Percentiles rank a stretch among this genome's conserved stretches.
These are phyloP conservation scores for Lasius platythorax DNA, from an alignment of 2,888 invertebrate species.

Conservation along the genomic window DNA sequence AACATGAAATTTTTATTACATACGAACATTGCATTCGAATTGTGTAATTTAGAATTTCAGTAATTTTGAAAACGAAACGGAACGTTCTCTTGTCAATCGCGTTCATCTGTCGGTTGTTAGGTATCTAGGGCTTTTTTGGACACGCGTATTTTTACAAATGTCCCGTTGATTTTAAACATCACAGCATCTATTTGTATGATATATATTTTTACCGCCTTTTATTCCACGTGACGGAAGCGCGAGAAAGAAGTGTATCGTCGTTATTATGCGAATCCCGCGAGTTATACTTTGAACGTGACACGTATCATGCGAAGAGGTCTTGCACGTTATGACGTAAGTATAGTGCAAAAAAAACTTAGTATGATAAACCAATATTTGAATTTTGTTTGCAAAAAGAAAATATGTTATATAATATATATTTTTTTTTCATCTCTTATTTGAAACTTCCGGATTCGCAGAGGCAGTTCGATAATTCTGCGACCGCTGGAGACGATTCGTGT, in stretches of 20 bases:
- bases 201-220: constrained; percentile 61
- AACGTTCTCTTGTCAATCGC: constrained; percentile 40
- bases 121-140: constrained; percentile 73
- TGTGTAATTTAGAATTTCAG: neutral
- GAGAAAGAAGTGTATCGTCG: constrained; percentile 38
- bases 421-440: neutral
- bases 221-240: constrained; percentile 30
- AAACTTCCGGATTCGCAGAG: constrained; percentile 62
- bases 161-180: constrained; percentile 72
- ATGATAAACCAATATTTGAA: neutral
- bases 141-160: constrained; percentile 70
- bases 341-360: neutral
- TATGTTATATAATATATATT: neutral
- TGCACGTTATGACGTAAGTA: constrained; percentile 78
- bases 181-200: constrained; percentile 61
- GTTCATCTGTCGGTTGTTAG: constrained; percentile 74
- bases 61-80: constrained; percentile 1
- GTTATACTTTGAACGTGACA: constrained; percentile 61
- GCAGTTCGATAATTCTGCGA: constrained; percentile 70
- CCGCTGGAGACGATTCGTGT: constrained; percentile 74
- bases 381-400: neutral
- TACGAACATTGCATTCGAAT: neutral
- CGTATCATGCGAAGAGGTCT: constrained; percentile 79
- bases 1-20: neutral
- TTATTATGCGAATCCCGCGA: constrained; percentile 60